These are phyloP conservation scores for Limanda limanda DNA, from an alignment of 2,113 vertebrate genomes.

Conservation along the genomic window DNA sequence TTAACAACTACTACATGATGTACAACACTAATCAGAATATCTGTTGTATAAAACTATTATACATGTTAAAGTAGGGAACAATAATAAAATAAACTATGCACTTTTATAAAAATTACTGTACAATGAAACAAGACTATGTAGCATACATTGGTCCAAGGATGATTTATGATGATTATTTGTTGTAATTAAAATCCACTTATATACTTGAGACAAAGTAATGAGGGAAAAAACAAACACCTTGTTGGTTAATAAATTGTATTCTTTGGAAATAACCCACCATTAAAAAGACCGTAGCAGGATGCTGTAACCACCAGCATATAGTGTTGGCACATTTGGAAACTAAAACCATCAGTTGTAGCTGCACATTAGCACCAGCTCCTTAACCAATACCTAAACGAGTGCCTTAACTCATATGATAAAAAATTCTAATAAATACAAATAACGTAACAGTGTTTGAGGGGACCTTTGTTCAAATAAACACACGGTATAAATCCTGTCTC, in stretches of 20 bases:
- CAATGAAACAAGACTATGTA: conserved; percentile 13
- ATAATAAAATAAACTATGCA: conserved; percentile 44
- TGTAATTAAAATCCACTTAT: conserved; percentile 13
- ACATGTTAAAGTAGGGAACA: conserved; percentile 26
- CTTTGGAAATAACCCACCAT: background rate
- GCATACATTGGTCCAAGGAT: conserved; percentile 22
- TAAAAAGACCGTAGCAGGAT: background rate
- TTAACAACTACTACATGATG: conserved; percentile 15
- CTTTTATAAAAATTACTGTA: conserved; percentile 35
- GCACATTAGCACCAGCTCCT: background rate
- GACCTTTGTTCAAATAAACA: conserved; percentile 35
- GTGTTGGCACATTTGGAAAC: conserved; percentile 20
- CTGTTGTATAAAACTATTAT: conserved; percentile 36
- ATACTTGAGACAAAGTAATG: background rate
- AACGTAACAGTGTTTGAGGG: conserved; percentile 57
- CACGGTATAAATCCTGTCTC: conserved; percentile 27
- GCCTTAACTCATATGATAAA: background rate
- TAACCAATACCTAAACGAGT: conserved; percentile 5
- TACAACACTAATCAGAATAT: conserved; percentile 27
- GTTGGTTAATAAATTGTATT: background rate
- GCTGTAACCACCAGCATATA: conserved; percentile 10
- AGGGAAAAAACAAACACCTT: background rate
- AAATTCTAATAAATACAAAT: conserved; percentile 62
- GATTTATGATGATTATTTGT: conserved; percentile 9
- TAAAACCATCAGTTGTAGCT: conserved; percentile 6